Base-by-base conservation (phyloP, 1,140 invertebrate genomes). In the Platyura marginata region DNA sequence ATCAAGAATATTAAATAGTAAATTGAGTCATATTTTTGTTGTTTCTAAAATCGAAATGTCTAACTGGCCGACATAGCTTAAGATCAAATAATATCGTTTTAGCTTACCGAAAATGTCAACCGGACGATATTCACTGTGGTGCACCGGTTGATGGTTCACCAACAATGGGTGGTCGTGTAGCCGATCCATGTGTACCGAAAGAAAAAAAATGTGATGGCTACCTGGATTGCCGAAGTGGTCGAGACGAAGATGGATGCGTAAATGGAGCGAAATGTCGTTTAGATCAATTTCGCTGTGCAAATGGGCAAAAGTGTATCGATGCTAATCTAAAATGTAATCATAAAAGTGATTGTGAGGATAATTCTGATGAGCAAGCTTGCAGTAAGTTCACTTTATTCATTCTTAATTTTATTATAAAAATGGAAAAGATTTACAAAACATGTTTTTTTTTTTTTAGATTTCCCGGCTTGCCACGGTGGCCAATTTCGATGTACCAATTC, bases 401-500 rank as follows among this genome's bases (percentile, higher is more conserved):
- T n/a, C n/a, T n/a, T n/a, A n/a, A 29, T 6, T 29, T 29, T 29
- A 29, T 29, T 29, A 29, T 29, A 29, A 8, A 8, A 8, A 13
- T 13, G 13, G 6, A 6, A 6, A 29, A 13, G 13, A 29, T 29
- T 6, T 13, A 29, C 25, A 29, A n/a, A n/a, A n/a, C n/a, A n/a
- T n/a, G n/a, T n/a, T n/a, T n/a, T n/a, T 29, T 25, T 39, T 40
- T 53, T 54, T 51, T 36, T 61, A 89, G 87, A 79, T 65, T 94
- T 94, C 56, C 85, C 85, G 2, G 69, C 81, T 0, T 98, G 94
- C 62, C 78, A 86, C 50, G 75, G 75, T 38, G 84, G 84, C 8
- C 88, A 96, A 65, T 97, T 95, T 61, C 72, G 85, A 19, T 97
- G 94, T 66, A 77, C 79, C 32, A 95, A 95, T 61, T 83, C 87